These are phyloP conservation scores for Malurus cyaneus DNA, from an alignment of 2,113 vertebrate genomes.

Conservation along the genomic window DNA sequence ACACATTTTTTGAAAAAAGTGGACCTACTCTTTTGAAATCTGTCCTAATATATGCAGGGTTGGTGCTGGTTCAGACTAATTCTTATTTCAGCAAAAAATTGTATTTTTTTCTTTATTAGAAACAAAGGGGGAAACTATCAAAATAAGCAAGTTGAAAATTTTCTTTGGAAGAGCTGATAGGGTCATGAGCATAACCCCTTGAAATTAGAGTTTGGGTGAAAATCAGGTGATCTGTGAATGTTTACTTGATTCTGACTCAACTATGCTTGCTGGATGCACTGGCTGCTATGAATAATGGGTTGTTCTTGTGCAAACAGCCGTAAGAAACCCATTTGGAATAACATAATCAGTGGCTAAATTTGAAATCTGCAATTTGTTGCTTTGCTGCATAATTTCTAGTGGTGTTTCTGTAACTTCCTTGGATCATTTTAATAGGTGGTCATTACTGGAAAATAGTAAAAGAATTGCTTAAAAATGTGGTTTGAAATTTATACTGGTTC, in stretches of 20 bases:
- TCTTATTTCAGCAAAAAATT: background rate
- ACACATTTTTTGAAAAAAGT: background rate
- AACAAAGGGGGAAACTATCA: background rate
- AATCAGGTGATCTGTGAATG: background rate
- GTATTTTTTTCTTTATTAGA: background rate
- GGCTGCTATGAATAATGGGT: background rate
- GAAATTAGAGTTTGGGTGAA: background rate
- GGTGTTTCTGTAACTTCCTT: background rate
- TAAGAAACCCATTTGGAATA: background rate
- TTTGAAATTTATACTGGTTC: background rate
- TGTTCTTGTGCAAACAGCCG: background rate
- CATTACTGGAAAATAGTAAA: background rate
- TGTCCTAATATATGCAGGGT: background rate
- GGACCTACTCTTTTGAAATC: background rate
- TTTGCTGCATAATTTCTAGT: background rate
- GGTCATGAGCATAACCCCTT: background rate
- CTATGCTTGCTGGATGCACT: background rate
- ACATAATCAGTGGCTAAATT: background rate
- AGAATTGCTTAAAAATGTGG: background rate
- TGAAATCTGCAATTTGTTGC: background rate
- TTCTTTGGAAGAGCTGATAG: background rate
- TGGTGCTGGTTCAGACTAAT: background rate
- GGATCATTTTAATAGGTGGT: background rate
- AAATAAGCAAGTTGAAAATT: background rate
- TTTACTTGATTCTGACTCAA: background rate